These are phyloP conservation scores for Columba livia DNA, from an alignment of 2,113 vertebrate species.

Conservation along the genomic window DNA sequence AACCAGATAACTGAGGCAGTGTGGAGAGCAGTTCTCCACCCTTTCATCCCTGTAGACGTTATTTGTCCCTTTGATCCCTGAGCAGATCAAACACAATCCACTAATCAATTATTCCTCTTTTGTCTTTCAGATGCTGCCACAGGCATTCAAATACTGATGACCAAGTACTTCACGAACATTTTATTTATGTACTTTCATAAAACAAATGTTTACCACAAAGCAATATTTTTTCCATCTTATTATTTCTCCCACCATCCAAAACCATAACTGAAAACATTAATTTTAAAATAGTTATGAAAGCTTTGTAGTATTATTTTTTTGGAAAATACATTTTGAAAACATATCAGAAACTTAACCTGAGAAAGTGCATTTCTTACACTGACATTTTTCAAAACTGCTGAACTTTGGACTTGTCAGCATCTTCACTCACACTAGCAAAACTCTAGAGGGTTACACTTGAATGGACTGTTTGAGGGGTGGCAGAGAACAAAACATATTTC, in stretches of 20 bases:
- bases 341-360: background rate
- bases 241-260: background rate
- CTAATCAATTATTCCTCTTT: constrained; percentile 71
- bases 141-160: constrained; percentile 54
- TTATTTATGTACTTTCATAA: constrained; percentile 54
- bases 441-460: background rate
- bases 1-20: constrained; percentile 53
- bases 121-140: constrained; percentile 60
- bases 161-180: constrained; percentile 56
- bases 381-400: background rate
- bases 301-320: background rate
- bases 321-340: background rate
- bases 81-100: constrained; percentile 66
- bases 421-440: background rate
- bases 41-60: constrained; percentile 67
- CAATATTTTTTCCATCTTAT: background rate
- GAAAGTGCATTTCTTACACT: background rate
- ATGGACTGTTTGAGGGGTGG: background rate
- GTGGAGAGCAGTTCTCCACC: constrained; percentile 36
- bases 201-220: constrained; percentile 41
- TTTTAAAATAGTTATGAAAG: background rate
- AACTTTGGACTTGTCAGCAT: background rate
- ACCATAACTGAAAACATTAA: background rate
- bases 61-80: constrained; percentile 70
- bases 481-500: background rate